Evolutionary conservation across 2,113 vertebrate species (phyloP).

Genomic region (Eidolon helvum): DNA sequence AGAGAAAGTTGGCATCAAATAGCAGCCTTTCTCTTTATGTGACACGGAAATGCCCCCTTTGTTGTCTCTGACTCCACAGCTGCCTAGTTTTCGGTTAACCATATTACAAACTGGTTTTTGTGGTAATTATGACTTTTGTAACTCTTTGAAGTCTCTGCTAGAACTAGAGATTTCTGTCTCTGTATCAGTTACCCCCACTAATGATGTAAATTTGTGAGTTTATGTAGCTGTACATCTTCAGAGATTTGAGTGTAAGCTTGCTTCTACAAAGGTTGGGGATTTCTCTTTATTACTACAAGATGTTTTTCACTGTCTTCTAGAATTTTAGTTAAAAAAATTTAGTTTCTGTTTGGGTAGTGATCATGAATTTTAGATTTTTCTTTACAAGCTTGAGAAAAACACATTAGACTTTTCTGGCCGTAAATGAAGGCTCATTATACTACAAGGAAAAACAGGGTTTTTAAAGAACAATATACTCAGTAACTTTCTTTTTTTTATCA

Average conservation of each 20-base stretch:
- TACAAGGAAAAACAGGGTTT: not conserved
- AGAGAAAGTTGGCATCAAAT: not conserved
- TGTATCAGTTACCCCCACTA: not conserved
- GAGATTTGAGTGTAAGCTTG: not conserved
- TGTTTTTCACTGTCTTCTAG: conserved; percentile 12
- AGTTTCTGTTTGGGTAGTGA: conserved; percentile 24
- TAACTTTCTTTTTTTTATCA: not conserved
- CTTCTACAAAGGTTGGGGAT: not conserved
- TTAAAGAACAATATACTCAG: not conserved
- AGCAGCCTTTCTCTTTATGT: not conserved
- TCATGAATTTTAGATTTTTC: not conserved
- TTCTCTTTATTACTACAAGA: not conserved
- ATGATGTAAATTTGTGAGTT: not conserved
- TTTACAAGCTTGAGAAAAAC: not conserved
- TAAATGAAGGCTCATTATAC: not conserved
- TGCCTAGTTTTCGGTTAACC: not conserved
- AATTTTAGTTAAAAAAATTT: not conserved
- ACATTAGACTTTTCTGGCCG: not conserved
- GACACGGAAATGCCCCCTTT: not conserved
- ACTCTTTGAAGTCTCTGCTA: conserved; percentile 7
- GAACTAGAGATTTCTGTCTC: not conserved
- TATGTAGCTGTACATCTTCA: not conserved
- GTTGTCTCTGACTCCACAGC: not conserved
- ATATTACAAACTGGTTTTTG: not conserved
- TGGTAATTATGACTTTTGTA: not conserved